Evolutionary conservation across 2,113 vertebrate genomes (phyloP), one percentile per base, ranked within the genome.

Genomic region (Etheostoma cragini): DNA sequence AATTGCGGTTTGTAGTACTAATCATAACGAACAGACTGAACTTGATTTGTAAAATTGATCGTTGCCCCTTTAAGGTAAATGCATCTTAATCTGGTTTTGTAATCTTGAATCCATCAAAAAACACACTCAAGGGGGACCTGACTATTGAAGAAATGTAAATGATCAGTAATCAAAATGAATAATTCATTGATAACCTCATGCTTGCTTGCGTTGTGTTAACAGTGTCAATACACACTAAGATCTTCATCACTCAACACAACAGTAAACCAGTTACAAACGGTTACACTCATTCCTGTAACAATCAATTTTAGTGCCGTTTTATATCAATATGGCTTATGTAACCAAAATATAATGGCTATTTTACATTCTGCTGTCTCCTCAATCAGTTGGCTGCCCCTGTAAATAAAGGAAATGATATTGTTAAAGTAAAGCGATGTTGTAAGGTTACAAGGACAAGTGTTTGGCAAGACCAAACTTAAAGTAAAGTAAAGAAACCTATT

Each of bases 401-500:
- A 84, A 66, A 82, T 80, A 73, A 50, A 64, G 53, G 60, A 42
- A 50, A 35, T 67, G 49, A 64, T 62, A 24, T 24, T 84, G 53
- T 80, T 50, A 58, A 47, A 69, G 72, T 63, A 62, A 30, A 50
- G n/a, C 1, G 8, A 72, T 52, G 49, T 68, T 53, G 8, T 64
- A 26, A 47, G 56, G 17, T 52, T 24, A 35, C 8, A 52, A 33
- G 3, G 57, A 70, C 21, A 50, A 19, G 14, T 72, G 45, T 82
- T 24, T 24, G 69, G 47, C n/a, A 12, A 77, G 24, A 47, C 54
- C 33, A 62, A 21, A 75, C 54, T 70, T 24, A n/a, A n/a, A n/a
- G 61, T 63, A 70, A 38, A 82, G 22, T 42, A 76, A 76, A 84
- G 26, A 80, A 57, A 78, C 62, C 3, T 84, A 81, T 91, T 87